Conservation (phyloP, 1,140 invertebrate genomes). For the Hypsibius dujardini region DNA sequence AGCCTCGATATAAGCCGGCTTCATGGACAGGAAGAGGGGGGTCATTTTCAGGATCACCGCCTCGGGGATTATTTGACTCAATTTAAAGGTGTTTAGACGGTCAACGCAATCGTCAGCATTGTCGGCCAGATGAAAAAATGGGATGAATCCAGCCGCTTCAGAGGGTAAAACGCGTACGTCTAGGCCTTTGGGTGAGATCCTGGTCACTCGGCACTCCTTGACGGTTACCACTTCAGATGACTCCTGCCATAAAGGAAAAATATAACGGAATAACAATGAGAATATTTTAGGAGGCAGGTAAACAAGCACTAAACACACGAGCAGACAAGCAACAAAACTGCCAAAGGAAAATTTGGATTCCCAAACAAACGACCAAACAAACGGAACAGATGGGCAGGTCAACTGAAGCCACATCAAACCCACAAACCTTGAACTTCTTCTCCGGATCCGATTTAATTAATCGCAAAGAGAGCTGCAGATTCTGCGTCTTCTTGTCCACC, state of each 20-base stretch:
- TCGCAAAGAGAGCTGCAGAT: slow-evolving; percentile 27
- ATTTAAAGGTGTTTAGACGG: slow-evolving; percentile 24
- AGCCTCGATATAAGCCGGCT: slow-evolving; percentile 24
- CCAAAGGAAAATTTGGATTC: too few species aligned
- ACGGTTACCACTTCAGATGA: slow-evolving; percentile 22
- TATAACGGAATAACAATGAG: not conserved
- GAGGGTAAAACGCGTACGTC: slow-evolving; percentile 26
- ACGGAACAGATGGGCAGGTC: too few species aligned
- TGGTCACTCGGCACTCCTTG: slow-evolving; percentile 25
- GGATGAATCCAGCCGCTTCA: slow-evolving; percentile 26
- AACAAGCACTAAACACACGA: too few species aligned
- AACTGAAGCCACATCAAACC: slow-evolving; percentile 23
- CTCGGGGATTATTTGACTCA: slow-evolving; percentile 25
- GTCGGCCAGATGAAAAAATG: slow-evolving; percentile 30
- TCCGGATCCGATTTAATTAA: slow-evolving; percentile 26
- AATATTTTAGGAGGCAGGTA: too few species aligned
- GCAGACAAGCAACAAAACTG: too few species aligned
- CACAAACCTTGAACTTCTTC: slow-evolving; percentile 22
- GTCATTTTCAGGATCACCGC: slow-evolving; percentile 26
- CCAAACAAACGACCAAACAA: too few species aligned
- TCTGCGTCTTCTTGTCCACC: slow-evolving; percentile 23
- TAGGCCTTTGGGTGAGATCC: slow-evolving; percentile 25
- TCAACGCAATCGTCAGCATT: slow-evolving; percentile 25
- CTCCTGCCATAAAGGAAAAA: not conserved
- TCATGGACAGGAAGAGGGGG: slow-evolving; percentile 24